Evolutionary conservation across 2,888 invertebrate species (phyloP).

Genomic region (Acronicta leporina): DNA sequence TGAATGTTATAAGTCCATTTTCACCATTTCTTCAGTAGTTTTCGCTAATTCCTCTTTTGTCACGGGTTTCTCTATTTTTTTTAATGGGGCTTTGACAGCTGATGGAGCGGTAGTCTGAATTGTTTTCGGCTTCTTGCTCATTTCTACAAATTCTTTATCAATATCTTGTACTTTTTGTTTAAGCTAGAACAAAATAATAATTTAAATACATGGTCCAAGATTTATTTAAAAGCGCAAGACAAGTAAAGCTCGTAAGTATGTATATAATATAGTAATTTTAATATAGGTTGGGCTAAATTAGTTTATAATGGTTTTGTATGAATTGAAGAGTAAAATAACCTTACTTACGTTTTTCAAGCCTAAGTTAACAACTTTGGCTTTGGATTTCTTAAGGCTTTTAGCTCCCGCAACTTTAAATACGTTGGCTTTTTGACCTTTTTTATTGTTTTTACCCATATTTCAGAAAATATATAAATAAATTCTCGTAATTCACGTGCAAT

Average conservation of each 20-base stretch:
- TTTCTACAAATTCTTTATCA: conserved; percentile 80
- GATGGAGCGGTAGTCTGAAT: conserved; percentile 52
- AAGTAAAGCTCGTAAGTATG: too few relatives aligned
- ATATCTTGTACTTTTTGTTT: conserved; percentile 82
- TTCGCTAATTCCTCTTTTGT: conserved; percentile 78
- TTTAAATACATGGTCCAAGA: not conserved
- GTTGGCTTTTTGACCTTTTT: conserved; percentile 77
- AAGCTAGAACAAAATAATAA: conserved; percentile 68
- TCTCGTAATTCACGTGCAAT: not conserved
- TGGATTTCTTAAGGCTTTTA: conserved; percentile 84
- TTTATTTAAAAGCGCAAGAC: too few relatives aligned
- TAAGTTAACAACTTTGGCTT: conserved; percentile 82
- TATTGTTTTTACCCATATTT: conserved; percentile 81
- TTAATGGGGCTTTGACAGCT: conserved; percentile 59
- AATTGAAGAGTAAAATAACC: conserved; percentile 32
- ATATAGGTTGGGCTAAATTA: too few relatives aligned
- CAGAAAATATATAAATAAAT: not conserved
- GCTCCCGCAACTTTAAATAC: conserved; percentile 86
- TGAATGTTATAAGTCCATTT: conserved; percentile 78
- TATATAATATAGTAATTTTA: too few relatives aligned
- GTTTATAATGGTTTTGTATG: too few relatives aligned
- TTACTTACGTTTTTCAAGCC: conserved; percentile 85
- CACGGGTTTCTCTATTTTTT: conserved; percentile 67
- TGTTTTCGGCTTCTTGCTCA: conserved; percentile 70
- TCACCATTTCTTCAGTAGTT: conserved; percentile 73